Evolutionary conservation across 1,140 invertebrate genomes (phyloP).

Genomic region (Pararge aegeria): DNA sequence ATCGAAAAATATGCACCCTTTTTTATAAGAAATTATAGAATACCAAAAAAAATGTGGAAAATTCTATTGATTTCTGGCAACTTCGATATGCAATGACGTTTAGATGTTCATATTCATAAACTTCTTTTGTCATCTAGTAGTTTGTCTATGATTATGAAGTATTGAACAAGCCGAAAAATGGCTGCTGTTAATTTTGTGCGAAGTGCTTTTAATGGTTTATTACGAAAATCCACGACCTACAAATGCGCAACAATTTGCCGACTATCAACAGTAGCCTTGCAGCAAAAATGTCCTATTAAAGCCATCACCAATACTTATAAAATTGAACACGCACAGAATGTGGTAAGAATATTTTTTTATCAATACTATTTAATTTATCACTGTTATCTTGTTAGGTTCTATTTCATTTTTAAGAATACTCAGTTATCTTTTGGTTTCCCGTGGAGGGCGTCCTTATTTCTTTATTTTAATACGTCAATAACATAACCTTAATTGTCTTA

Average conservation of each 20-base stretch:
- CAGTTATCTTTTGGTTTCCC: not conserved
- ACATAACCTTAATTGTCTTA: slow-evolving; percentile 67
- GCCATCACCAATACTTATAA: slow-evolving; percentile 47
- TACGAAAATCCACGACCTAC: slow-evolving; percentile 61
- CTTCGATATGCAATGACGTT: not conserved
- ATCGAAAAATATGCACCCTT: no score
- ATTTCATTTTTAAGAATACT: not conserved
- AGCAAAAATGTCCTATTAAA: slow-evolving; percentile 63
- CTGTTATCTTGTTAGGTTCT: slow-evolving; percentile 2
- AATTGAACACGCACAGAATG: slow-evolving; percentile 51
- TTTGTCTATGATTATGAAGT: not conserved
- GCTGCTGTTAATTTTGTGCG: slow-evolving; percentile 69
- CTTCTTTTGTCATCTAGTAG: not conserved
- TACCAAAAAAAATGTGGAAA: no score
- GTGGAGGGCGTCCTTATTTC: not conserved
- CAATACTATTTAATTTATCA: slow-evolving; percentile 26
- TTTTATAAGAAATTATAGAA: no score
- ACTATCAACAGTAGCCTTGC: slow-evolving; percentile 59
- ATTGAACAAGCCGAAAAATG: slow-evolving; percentile 51
- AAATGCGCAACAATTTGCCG: slow-evolving; percentile 62
- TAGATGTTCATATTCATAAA: not conserved
- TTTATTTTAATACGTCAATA: slow-evolving; percentile 15
- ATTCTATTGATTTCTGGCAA: not conserved
- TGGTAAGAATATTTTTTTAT: slow-evolving; percentile 59
- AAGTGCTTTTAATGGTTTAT: slow-evolving; percentile 67